phyloP scores from a whole-genome alignment of 2,888 invertebrate genomes.

The Galerucella pusilla region DNA sequence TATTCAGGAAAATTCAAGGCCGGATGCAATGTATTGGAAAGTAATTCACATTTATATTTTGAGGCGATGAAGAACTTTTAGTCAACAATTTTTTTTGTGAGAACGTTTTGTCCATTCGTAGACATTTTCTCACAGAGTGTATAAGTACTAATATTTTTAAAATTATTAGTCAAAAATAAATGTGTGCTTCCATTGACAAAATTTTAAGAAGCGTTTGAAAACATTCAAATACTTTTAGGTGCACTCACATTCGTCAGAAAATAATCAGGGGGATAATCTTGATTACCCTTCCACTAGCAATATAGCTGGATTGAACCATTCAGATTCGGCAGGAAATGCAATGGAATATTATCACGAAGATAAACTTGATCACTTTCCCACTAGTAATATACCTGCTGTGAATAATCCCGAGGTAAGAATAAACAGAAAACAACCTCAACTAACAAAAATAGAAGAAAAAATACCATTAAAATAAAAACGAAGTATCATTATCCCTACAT shows the following conservation, averaged over 20 bases:
- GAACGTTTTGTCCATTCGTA: neutral
- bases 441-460: neutral
- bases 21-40: neutral
- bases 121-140: neutral
- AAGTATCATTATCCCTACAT: slow-evolving; percentile 1
- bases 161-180: too few species aligned
- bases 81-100: neutral
- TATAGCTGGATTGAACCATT: slow-evolving; percentile 10
- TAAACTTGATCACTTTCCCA: slow-evolving; percentile 13
- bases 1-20: neutral
- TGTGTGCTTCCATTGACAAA: neutral
- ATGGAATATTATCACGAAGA: neutral
- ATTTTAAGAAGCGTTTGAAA: slow-evolving; percentile 12
- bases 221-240: slow-evolving; percentile 9
- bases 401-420: neutral
- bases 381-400: neutral
- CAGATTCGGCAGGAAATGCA: neutral
- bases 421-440: neutral
- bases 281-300: slow-evolving; percentile 3
- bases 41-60: neutral
- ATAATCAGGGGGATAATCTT: slow-evolving; percentile 8
- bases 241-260: slow-evolving; percentile 6
- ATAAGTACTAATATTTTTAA: neutral
- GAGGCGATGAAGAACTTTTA: slow-evolving; percentile 12
- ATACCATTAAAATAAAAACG: neutral